Evolutionary conservation across 2,888 invertebrate genomes (phyloP), one percentile per base, ranked within the genome.

Genomic region (Aphidoletes aphidimyza): DNA sequence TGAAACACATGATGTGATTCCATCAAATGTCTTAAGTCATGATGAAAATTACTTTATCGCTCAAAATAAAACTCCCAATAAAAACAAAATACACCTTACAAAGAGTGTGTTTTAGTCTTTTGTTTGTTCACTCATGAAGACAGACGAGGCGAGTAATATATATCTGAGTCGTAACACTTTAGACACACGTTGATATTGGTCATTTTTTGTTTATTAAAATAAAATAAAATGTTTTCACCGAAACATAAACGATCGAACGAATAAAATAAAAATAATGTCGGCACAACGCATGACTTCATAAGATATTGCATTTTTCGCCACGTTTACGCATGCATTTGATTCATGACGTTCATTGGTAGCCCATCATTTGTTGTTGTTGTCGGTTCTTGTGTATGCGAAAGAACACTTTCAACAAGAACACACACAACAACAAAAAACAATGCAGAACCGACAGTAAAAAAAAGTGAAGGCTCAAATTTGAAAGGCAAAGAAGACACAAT

Each of bases 401-500:
- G 54, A 54, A 54, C 22, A 22, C n/a, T 54, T 54, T 54, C 22
- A 22, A 34, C 69, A 69, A 69, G 69, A 49, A 49, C n/a, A 78
- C 17, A 36, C 3, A 78, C 78, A 78, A 78, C 3, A 36, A 36
- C 1, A 36, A 81, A 37, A 81, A 14, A 22, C 37, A 81, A 5
- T 5, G 5, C 17, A 8, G 19, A 22, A 37, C n/a, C n/a, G 39
- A n/a, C n/a, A n/a, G n/a, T n/a, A n/a, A n/a, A n/a, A 81, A 81
- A 9, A 37, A 81, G 81, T 37, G 81, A 81, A 81, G 37, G 37
- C 36, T 37, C 81, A n/a, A 81, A 81, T 37, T 81, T 81, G 81
- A 81, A 81, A 81, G 81, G 81, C 36, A 81, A 37, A 36, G 81
- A 81, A 81, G 81, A 81, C 81, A 81, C 81, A 81, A 81, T 81